Evolutionary conservation across 2,888 invertebrate genomes (phyloP).

Genomic region (Acleris cristana): DNA sequence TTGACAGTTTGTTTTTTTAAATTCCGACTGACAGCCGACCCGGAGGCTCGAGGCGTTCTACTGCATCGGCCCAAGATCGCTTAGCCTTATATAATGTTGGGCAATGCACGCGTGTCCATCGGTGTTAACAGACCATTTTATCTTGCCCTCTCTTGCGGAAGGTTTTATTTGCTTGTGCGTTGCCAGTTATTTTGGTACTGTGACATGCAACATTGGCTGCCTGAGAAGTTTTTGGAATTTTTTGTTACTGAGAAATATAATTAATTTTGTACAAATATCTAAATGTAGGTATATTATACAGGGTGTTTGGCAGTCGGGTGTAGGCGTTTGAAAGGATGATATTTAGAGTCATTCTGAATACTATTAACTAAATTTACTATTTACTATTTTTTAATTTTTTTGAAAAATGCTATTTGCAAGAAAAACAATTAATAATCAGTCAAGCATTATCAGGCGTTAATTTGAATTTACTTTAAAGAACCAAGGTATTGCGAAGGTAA

Average conservation of each 20-base stretch:
- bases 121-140: conserved; percentile 7
- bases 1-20: conserved; percentile 35
- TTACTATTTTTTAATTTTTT: too few relatives aligned
- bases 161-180: not conserved
- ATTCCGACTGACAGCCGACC: conserved; percentile 15
- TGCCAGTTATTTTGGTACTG: conserved; percentile 6
- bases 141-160: not conserved
- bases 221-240: too few relatives aligned
- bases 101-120: conserved; percentile 40
- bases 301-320: too few relatives aligned
- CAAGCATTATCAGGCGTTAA: too few relatives aligned
- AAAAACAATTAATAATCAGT: too few relatives aligned
- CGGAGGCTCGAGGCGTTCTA: conserved; percentile 44
- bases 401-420: too few relatives aligned
- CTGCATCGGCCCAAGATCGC: conserved; percentile 43
- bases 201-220: not conserved
- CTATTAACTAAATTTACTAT: too few relatives aligned
- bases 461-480: too few relatives aligned
- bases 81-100: conserved; percentile 50
- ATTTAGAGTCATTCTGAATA: too few relatives aligned
- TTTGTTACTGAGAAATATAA: not conserved
- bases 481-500: too few relatives aligned
- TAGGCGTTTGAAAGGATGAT: too few relatives aligned
- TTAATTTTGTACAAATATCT: not conserved
- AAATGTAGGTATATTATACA: too few relatives aligned